Evolutionary conservation across 1,140 invertebrate species (phyloP), one percentile per base, ranked within the genome.

Genomic region (Drosophila elegans): DNA sequence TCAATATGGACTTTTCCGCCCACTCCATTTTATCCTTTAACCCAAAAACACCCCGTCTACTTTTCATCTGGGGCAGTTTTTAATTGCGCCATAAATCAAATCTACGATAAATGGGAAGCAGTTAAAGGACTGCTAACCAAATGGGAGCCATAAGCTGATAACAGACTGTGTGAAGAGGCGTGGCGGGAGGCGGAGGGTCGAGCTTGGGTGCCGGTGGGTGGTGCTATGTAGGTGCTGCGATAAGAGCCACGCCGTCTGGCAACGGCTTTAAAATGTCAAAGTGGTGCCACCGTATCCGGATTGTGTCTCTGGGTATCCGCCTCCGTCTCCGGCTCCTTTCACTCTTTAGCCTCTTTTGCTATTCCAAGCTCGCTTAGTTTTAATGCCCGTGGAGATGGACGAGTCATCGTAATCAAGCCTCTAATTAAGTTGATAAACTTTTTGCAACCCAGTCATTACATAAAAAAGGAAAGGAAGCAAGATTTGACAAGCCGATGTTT

Each of bases 91-190:
- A 88, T 88, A 88, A 88, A 88, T 88, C 84, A 88, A 88, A 88
- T 84, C 84, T 89, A 88, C 68, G 80, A 88, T 88, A 88, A 88
- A 88, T 88, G 84, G 84, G 29, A 69, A 73, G 80, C 84, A 88
- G 84, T 88, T 88, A 88, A 88, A 88, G 84, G 84, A 84, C 84
- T 88, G 84, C 83, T 88, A 88, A 89, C 83, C 84, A 83, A 88
- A 88, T 88, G 84, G 84, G 79, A 88, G 84, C 80, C 84, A 84
- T 89, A 89, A 88, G 84, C 84, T 88, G 84, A 88, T 88, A 88
- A 88, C 72, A 80, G 64, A 72, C 78, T 69, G 73, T 64, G 42
- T 38, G 13, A 34, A 46, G 10, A 21, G 41, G 10, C 49, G 44
- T 39, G 45, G 51, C 3, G 12, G 13, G 9, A 21, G 9, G 9